Conservation (phyloP, 2,113 vertebrate species). For the Pipa parva region DNA sequence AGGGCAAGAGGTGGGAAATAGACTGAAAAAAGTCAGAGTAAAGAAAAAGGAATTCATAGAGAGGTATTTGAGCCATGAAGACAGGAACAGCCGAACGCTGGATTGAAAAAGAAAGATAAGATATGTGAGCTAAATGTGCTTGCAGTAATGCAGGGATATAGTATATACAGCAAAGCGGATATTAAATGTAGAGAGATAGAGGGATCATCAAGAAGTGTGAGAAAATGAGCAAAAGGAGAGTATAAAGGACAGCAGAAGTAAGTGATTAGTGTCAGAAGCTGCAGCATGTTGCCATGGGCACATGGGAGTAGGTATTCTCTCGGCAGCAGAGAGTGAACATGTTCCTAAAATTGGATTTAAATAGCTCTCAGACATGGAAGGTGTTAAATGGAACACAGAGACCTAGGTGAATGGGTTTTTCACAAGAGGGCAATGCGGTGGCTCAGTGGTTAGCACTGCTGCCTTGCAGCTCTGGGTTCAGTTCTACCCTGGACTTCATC, state of each 20-base stretch:
- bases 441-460: too few relatives aligned
- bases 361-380: too few relatives aligned
- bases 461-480: too few relatives aligned
- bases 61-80: constrained; percentile 14
- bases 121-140: constrained; percentile 32
- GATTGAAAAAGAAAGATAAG: constrained; percentile 22
- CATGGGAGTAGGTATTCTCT: too few relatives aligned
- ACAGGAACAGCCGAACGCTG: constrained; percentile 21
- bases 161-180: too few relatives aligned
- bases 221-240: not conserved
- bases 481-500: too few relatives aligned
- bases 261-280: not conserved
- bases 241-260: too few relatives aligned
- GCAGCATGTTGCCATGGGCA: too few relatives aligned
- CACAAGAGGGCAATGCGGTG: not conserved
- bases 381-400: not conserved
- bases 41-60: constrained; percentile 7
- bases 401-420: not conserved
- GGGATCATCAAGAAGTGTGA: not conserved
- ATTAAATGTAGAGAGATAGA: not conserved
- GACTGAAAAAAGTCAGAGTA: not conserved
- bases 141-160: not conserved
- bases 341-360: not conserved
- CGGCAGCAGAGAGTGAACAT: not conserved
- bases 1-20: constrained; percentile 29